Conservation (phyloP, 2,113 vertebrate genomes). For the Sisor rabdophorus region DNA sequence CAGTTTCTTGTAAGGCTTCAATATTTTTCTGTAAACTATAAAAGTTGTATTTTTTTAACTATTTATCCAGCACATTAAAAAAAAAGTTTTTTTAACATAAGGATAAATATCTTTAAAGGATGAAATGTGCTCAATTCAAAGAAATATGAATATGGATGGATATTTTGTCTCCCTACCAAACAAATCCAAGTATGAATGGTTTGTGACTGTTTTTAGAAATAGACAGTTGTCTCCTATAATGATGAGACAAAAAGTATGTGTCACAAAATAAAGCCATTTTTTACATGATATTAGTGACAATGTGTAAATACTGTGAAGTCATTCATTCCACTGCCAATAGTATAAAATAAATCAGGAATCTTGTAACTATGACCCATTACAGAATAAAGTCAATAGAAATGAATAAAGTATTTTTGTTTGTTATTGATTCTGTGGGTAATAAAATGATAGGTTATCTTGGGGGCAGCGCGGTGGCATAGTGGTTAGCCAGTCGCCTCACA, state of each 20-base stretch:
- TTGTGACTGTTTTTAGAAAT: constrained; percentile 57
- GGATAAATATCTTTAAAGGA: constrained; percentile 35
- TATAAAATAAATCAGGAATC: neutral
- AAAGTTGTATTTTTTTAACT: constrained; percentile 31
- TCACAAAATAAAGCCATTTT: constrained; percentile 20
- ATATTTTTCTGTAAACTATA: constrained; percentile 24
- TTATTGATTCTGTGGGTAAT: neutral
- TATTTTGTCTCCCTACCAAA: constrained; percentile 35
- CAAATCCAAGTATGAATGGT: constrained; percentile 54
- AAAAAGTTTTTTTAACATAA: constrained; percentile 34
- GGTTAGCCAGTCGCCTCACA: no score
- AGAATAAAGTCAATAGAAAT: no score
- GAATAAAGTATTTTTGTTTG: neutral
- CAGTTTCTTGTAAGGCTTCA: constrained; percentile 17
- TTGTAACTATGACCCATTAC: neutral
- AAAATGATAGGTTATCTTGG: neutral
- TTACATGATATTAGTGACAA: neutral
- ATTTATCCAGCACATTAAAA: constrained; percentile 32
- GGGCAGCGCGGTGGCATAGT: no score
- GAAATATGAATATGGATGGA: constrained; percentile 33
- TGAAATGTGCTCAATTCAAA: constrained; percentile 32
- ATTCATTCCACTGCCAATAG: neutral
- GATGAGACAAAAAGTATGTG: constrained; percentile 59
- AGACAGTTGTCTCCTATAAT: constrained; percentile 53
- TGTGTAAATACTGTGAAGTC: neutral